Base-by-base conservation (phyloP, 1,140 invertebrate genomes). In the Drosophila obscura region DNA sequence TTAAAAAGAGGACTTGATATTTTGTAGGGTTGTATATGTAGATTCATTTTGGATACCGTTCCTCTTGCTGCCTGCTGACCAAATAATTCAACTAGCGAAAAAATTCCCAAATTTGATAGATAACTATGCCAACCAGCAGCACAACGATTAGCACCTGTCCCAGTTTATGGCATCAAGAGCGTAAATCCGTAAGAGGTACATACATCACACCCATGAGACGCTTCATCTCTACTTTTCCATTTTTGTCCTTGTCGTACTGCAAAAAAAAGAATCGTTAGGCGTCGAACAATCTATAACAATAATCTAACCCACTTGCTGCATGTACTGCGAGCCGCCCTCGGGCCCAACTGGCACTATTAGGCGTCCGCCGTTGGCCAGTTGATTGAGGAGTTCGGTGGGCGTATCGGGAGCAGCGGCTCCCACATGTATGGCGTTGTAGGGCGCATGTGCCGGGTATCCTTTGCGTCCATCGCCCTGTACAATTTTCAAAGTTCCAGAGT, bases 151-250 rank as follows among this genome's bases (percentile, higher is more conserved):
- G 9, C 13, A 16, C 46, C 26, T 41, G 58, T 52, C 61, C 61
- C 4, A 61, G 16, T 22, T 39, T 28, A 24, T 67, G 62, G 28
- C 82, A 80, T 92, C 91, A 92, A 55, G 90, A 80, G 8, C 76
- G 77, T 16, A 92, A 68, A 92, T 98, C 98, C 4, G 98, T 99
- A 13, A 99, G 93, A 2, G 98, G 98, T 24, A 99, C 98, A 93
- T 98, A 99, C 53, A 98, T 96, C 0, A 99, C 99, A 35, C 97
- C 97, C 97, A 99, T 99, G 0, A 99, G 92, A 15, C 94, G 94
- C 80, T 95, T 96, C 52, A 95, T 93, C n/a, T 93, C 93, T 11
- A 99, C 94, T 46, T 94, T 93, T 9, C 98, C 98, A 92, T 98
- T 95, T 4, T 90, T 68, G 39, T 94, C 93, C 93, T 99, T 99